phyloP scores from a whole-genome alignment of 2,113 vertebrate genomes.

The Lophotis ruficrista region DNA sequence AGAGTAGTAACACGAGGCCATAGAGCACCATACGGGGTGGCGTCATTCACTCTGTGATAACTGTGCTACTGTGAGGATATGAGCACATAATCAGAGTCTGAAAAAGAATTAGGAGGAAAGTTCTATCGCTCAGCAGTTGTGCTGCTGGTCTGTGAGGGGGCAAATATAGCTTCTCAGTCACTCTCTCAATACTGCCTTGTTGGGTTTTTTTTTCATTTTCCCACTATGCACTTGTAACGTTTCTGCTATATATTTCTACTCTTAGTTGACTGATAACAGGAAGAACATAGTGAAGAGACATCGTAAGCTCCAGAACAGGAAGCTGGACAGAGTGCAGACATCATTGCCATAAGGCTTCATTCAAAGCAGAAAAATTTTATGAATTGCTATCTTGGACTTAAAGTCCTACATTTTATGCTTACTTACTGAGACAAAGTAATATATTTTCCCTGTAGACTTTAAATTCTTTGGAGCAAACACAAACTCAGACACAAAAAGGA shows the following conservation, averaged over 20 bases:
- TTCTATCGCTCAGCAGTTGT: not conserved
- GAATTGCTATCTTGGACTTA: not conserved
- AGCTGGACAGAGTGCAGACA: not conserved
- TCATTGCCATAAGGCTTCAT: not conserved
- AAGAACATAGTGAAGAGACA: not conserved
- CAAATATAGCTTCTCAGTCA: not conserved
- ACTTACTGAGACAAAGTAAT: not conserved
- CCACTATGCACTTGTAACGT: not conserved
- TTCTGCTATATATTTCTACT: not conserved
- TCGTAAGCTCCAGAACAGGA: not conserved
- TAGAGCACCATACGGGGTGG: no score
- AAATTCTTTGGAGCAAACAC: not conserved
- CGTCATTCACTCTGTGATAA: not conserved
- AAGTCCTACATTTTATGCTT: not conserved
- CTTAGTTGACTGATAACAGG: not conserved
- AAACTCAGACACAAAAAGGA: no score
- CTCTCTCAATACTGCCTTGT: accelerated
- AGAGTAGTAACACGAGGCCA: accelerated
- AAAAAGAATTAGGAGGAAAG: not conserved
- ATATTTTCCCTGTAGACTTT: not conserved
- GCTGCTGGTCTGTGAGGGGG: not conserved
- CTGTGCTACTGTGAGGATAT: not conserved
- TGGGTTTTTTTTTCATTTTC: no score
- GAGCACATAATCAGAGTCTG: not conserved
- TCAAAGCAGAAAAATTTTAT: not conserved